phyloP scores from a whole-genome alignment of 2,888 invertebrate species.

The Cinara cedri region DNA sequence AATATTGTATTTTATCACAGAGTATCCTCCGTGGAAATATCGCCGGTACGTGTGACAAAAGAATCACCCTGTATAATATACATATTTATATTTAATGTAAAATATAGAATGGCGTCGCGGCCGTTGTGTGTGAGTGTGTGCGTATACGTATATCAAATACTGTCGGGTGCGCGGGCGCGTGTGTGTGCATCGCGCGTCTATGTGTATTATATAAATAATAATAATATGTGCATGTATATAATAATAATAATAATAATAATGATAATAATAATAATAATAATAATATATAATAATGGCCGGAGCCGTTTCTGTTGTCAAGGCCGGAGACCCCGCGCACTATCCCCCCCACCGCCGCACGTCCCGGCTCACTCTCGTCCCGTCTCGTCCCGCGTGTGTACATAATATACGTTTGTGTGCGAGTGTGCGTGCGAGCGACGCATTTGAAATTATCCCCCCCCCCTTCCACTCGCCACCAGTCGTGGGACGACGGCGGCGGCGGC shows the following conservation, averaged over 20 bases:
- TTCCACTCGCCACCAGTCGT: too few relatives aligned
- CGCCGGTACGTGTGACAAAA: too few relatives aligned
- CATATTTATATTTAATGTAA: constrained; percentile 38
- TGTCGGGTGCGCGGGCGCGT: neutral
- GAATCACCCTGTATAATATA: too few relatives aligned
- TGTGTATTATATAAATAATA: constrained; percentile 53
- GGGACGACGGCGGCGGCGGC: neutral
- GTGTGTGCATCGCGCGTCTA: neutral
- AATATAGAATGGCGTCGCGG: constrained; percentile 51
- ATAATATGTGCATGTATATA: constrained; percentile 48
- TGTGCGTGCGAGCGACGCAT: neutral
- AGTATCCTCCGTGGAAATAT: too few relatives aligned
- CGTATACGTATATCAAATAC: neutral
- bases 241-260: constrained; percentile 28
- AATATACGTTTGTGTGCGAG: neutral
- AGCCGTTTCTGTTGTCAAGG: constrained; percentile 56
- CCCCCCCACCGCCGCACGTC: neutral
- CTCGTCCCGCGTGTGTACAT: neutral
- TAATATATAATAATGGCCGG: constrained; percentile 55
- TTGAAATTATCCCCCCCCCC: too few relatives aligned
- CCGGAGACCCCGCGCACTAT: constrained; percentile 38
- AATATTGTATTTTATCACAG: too few relatives aligned
- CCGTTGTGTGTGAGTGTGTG: constrained; percentile 3
- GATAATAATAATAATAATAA: constrained; percentile 41
- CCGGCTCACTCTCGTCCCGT: neutral